A percentile compares a stretch with the other conserved stretches of the same genome.
These are phyloP conservation scores for Malacoraja senta DNA, from an alignment of 2,797 vertebrate genomes.

Conservation along the genomic window DNA sequence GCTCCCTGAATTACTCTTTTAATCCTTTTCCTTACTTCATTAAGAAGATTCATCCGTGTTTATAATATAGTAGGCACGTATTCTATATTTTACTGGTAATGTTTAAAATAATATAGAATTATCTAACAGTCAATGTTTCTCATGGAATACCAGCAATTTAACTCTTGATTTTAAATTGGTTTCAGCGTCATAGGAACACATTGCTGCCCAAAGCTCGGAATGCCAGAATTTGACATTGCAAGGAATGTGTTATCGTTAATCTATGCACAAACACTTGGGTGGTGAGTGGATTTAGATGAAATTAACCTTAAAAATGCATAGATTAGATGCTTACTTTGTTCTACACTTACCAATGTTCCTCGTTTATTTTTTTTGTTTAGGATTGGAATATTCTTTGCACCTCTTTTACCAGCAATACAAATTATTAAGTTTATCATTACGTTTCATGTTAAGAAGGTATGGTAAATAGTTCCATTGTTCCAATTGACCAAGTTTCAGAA, in stretches of 20 bases:
- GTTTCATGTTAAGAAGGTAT: conserved; percentile 90
- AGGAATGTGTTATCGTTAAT: conserved; percentile 88
- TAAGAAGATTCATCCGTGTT: neutral
- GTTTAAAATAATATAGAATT: neutral
- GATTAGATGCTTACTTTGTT: neutral
- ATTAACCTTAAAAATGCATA: neutral
- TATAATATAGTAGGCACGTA: no score
- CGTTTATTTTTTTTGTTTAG: conserved; percentile 50
- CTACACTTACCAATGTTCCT: neutral
- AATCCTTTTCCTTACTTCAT: neutral
- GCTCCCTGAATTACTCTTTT: neutral
- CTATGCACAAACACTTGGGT: conserved; percentile 85
- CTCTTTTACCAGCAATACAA: conserved; percentile 84
- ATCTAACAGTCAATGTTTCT: neutral
- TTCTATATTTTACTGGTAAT: neutral
- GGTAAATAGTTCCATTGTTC: conserved; percentile 1
- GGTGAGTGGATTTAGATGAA: conserved; percentile 58
- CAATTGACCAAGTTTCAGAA: neutral
- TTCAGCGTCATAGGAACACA: conserved; percentile 73
- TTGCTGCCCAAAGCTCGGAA: conserved; percentile 56
- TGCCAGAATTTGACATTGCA: conserved; percentile 86
- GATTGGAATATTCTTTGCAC: conserved; percentile 91
- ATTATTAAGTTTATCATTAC: conserved; percentile 74
- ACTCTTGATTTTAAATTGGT: conserved; percentile 15
- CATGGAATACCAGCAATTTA: neutral